Evolutionary conservation across 2,888 invertebrate genomes (phyloP).

Genomic region (Bedellia somnulentella): DNA sequence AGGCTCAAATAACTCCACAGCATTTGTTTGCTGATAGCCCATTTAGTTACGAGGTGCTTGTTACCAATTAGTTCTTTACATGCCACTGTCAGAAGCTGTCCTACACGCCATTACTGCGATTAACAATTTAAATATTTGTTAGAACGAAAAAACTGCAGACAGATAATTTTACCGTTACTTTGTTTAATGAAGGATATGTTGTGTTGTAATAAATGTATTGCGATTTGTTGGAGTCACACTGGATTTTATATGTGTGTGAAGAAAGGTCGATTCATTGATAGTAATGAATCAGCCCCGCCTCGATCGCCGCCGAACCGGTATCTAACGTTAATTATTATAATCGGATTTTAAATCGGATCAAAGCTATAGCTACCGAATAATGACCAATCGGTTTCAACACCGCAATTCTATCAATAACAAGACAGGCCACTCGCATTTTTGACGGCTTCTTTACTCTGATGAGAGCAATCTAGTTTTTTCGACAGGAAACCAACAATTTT

Average conservation of each 20-base stretch:
- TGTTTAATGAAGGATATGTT: no score
- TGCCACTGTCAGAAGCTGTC: no score
- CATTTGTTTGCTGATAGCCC: constrained; percentile 13
- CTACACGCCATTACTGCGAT: no score
- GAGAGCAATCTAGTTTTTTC: background rate
- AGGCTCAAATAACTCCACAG: constrained; percentile 30
- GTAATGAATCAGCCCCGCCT: constrained; percentile 27
- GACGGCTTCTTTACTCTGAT: constrained; percentile 45
- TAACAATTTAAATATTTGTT: no score
- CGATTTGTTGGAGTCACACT: constrained; percentile 22
- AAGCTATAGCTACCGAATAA: constrained; percentile 40
- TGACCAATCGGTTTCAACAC: constrained; percentile 35
- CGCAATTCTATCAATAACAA: constrained; percentile 30
- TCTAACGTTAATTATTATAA: constrained; percentile 46
- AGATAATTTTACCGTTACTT: no score
- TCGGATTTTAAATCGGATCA: constrained; percentile 43
- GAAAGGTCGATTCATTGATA: constrained; percentile 53
- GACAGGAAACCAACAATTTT: background rate
- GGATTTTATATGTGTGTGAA: constrained; percentile 30
- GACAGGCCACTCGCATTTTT: constrained; percentile 21
- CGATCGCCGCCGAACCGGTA: constrained; percentile 28
- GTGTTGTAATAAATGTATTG: no score
- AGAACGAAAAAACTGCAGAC: no score
- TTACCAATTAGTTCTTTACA: no score
- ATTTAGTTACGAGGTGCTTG: no score